phyloP scores from a whole-genome alignment of 2,888 invertebrate genomes.

The Onthophagus sagittarius region DNA sequence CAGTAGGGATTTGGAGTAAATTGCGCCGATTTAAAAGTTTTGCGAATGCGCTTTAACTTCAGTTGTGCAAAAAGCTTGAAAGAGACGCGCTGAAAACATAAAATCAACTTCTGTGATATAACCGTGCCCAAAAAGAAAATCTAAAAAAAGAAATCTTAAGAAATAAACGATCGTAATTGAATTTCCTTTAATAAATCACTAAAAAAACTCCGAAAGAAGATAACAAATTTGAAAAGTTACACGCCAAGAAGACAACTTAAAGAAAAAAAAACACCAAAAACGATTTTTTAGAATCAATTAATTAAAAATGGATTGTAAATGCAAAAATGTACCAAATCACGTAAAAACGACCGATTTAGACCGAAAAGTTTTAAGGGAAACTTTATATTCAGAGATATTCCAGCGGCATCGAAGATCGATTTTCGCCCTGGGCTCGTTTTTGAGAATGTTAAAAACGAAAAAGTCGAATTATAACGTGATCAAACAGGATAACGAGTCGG shows the following conservation, averaged over 20 bases:
- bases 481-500: constrained; percentile 52
- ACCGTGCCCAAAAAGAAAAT: neutral
- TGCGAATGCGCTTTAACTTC: neutral
- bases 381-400: constrained; percentile 73
- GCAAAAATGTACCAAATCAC: constrained; percentile 28
- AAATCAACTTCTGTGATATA: neutral
- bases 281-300: too few species aligned
- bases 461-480: constrained; percentile 75
- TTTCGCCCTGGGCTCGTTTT: constrained; percentile 70
- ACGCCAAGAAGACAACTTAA: too few species aligned
- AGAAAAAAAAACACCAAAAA: neutral
- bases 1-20: neutral
- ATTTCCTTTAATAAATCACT: too few species aligned
- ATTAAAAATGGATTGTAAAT: constrained; percentile 29
- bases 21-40: neutral
- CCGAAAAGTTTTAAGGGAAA: constrained; percentile 67
- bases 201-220: too few species aligned
- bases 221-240: too few species aligned
- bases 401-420: constrained; percentile 72
- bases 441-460: constrained; percentile 69
- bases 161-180: too few species aligned
- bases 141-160: neutral
- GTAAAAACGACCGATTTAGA: constrained; percentile 43
- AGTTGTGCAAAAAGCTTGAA: neutral
- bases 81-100: too few species aligned